Evolutionary conservation across 2,797 vertebrate species (phyloP).

Genomic region (Fistularia tabacaria): DNA sequence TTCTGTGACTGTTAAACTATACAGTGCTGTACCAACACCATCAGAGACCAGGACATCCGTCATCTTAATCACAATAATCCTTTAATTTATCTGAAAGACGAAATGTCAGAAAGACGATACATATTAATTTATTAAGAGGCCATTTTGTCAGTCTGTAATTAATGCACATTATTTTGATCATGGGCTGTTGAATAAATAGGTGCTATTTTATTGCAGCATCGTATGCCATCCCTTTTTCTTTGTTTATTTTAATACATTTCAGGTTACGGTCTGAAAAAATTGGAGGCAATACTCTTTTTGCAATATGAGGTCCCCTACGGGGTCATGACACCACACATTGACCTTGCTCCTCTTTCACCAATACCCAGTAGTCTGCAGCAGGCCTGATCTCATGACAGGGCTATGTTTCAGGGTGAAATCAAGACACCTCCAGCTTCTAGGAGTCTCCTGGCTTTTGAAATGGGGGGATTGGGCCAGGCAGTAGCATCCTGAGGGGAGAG

Average conservation of each 20-base stretch:
- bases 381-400: not conserved
- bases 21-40: not conserved
- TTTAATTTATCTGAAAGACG: not conserved
- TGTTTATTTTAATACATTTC: no score
- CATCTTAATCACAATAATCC: not conserved
- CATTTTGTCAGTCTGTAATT: no score
- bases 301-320: not conserved
- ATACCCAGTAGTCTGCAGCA: constrained; percentile 8
- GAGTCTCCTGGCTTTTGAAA: constrained; percentile 54
- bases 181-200: no score
- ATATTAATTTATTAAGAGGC: not conserved
- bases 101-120: not conserved
- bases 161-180: no score
- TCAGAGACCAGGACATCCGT: no score
- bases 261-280: no score
- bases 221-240: no score
- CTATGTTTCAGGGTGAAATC: constrained; percentile 25
- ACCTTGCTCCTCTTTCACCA: constrained; percentile 11
- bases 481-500: constrained; percentile 22
- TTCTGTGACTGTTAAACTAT: no score
- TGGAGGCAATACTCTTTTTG: no score
- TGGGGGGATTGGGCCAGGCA: constrained; percentile 9
- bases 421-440: constrained; percentile 14
- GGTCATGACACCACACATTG: no score
- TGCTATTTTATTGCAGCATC: no score